Conservation (phyloP, 2,888 invertebrate genomes). For the Xanthia icteritia region DNA sequence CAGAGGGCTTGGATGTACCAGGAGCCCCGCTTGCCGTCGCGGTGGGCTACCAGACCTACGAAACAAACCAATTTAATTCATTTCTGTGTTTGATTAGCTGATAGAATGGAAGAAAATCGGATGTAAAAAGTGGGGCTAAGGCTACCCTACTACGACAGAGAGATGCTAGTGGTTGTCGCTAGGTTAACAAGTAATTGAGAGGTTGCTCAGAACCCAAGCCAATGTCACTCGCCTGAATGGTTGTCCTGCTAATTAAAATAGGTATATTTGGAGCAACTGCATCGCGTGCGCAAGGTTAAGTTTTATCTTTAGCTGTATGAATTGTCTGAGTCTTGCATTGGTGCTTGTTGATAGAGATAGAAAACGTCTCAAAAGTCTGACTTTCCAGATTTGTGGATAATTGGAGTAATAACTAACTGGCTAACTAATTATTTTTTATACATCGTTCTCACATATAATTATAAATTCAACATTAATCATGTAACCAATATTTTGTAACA, state of each 20-base stretch:
- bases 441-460: neutral
- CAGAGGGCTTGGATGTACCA: conserved; percentile 94
- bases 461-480: neutral
- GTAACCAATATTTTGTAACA: neutral
- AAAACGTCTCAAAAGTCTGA: neutral
- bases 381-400: neutral
- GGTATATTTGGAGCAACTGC: neutral
- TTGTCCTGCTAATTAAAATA: neutral
- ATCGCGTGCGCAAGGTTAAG: neutral
- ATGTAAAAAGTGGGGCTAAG: neutral
- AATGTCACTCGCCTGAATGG: neutral
- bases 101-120: neutral
- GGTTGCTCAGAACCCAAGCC: neutral
- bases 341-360: neutral
- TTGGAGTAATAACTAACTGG: neutral
- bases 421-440: neutral
- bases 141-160: neutral
- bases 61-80: neutral
- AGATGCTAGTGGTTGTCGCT: neutral
- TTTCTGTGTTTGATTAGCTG: neutral
- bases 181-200: neutral
- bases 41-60: conserved; percentile 90
- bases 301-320: neutral
- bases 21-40: conserved; percentile 91
- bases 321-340: neutral